phyloP scores from a whole-genome alignment of 37 sponge, comb jelly and placozoan genomes.

The Beroe forskalii region DNA sequence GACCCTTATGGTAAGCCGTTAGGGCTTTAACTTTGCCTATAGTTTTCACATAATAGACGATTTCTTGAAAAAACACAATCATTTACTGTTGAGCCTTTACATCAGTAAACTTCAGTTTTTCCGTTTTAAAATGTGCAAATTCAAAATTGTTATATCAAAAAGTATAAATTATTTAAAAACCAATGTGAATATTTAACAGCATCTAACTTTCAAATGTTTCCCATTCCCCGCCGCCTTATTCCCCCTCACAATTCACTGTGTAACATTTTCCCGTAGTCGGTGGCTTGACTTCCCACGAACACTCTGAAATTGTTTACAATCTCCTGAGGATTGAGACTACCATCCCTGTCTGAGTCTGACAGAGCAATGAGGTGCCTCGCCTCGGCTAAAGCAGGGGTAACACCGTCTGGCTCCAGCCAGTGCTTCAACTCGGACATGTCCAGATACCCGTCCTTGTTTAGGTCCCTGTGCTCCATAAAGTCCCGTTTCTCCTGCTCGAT shows the following conservation, averaged over 20 bases:
- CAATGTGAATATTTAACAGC: not conserved
- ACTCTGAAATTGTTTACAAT: slow-evolving; percentile 83
- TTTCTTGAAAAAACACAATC: too few species aligned
- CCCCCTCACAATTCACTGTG: slow-evolving; percentile 57
- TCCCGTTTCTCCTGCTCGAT: not conserved
- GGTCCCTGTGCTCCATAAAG: slow-evolving; percentile 5
- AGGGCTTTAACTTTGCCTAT: too few species aligned
- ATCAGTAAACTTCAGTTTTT: too few species aligned
- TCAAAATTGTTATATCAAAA: too few species aligned
- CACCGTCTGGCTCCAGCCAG: slow-evolving; percentile 28
- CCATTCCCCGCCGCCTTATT: not conserved
- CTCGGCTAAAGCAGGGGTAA: slow-evolving; percentile 79
- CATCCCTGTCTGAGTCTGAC: slow-evolving; percentile 82
- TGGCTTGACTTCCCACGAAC: slow-evolving; percentile 95
- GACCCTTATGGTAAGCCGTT: too few species aligned
- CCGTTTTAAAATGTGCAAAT: too few species aligned
- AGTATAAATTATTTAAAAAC: too few species aligned
- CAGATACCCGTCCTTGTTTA: slow-evolving; percentile 13
- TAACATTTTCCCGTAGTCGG: slow-evolving; percentile 89
- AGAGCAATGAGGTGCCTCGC: slow-evolving; percentile 86
- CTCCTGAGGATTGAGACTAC: slow-evolving; percentile 76
- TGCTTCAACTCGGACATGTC: not conserved
- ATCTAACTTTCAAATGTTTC: not conserved
- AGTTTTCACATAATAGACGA: too few species aligned
- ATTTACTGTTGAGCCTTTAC: too few species aligned